phyloP scores from a whole-genome alignment of 2,797 vertebrate species.

The Coregonus sp. region DNA sequence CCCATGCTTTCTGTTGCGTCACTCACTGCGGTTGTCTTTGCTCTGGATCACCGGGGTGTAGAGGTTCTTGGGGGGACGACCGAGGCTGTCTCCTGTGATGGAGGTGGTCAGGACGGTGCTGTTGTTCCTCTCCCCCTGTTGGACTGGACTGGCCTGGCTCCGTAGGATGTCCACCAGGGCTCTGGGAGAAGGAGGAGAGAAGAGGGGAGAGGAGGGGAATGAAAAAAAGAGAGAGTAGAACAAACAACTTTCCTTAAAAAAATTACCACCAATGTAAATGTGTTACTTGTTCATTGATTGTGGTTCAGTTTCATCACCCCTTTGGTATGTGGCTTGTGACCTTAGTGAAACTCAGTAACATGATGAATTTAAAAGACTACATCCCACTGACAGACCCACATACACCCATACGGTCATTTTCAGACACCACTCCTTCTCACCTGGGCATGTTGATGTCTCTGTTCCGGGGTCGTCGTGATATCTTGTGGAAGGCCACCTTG shows the following conservation, averaged over 20 bases:
- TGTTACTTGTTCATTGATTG: no score
- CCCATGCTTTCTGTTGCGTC: background rate
- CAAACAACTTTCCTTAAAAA: no score
- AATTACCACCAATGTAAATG: no score
- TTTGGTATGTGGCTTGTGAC: background rate
- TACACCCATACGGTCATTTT: background rate
- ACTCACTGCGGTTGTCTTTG: slow-evolving; percentile 89
- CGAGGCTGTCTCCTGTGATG: slow-evolving; percentile 71
- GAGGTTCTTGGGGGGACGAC: slow-evolving; percentile 82
- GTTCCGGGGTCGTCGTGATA: slow-evolving; percentile 84
- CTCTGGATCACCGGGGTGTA: slow-evolving; percentile 82
- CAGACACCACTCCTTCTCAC: slow-evolving; percentile 54
- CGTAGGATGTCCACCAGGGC: slow-evolving; percentile 89
- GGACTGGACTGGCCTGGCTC: slow-evolving; percentile 84
- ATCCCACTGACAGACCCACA: background rate
- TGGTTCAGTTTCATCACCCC: background rate
- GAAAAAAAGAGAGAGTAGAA: background rate
- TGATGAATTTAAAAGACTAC: background rate
- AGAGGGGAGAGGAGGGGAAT: background rate
- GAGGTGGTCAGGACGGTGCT: slow-evolving; percentile 68
- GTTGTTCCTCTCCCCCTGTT: slow-evolving; percentile 85
- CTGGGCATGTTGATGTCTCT: slow-evolving; percentile 89
- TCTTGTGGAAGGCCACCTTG: slow-evolving; percentile 89
- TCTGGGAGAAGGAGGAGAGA: slow-evolving; percentile 58
- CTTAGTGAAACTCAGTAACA: background rate